Conservation (phyloP, 2,113 vertebrate genomes). For the Protobothrops flavoviridis region DNA sequence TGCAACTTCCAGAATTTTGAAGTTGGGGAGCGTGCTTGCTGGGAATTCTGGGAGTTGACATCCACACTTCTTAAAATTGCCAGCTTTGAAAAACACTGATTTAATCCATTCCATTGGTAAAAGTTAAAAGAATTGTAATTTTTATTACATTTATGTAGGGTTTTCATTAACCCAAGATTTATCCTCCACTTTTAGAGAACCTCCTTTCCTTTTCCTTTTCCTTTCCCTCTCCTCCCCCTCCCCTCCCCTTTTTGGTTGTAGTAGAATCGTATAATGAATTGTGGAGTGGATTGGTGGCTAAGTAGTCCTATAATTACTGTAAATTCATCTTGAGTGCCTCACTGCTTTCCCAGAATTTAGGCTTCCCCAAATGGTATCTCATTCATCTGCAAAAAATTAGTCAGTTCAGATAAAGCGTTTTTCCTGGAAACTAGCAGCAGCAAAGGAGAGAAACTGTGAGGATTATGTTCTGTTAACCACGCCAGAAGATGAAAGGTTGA, state of each 20-base stretch:
- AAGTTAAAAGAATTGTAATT: background rate
- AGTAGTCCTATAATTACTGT: background rate
- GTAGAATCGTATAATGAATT: background rate
- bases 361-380: background rate
- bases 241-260: background rate
- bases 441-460: background rate
- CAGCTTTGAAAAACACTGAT: background rate
- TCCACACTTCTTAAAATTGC: background rate
- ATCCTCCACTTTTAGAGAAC: background rate
- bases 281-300: background rate
- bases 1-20: too few relatives aligned
- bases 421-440: background rate
- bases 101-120: background rate
- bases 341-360: background rate
- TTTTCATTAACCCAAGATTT: background rate
- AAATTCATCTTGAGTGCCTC: background rate
- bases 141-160: background rate
- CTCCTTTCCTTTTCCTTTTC: too few relatives aligned
- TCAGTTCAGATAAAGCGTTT: background rate
- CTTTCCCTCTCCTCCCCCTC: background rate
- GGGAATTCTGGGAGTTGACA: too few relatives aligned
- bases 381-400: constrained; percentile 22
- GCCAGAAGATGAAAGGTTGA: background rate
- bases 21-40: too few relatives aligned
- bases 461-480: background rate